Base-by-base conservation (phyloP, 2,113 vertebrate species). In the Brachyhypopomus occidentalis region DNA sequence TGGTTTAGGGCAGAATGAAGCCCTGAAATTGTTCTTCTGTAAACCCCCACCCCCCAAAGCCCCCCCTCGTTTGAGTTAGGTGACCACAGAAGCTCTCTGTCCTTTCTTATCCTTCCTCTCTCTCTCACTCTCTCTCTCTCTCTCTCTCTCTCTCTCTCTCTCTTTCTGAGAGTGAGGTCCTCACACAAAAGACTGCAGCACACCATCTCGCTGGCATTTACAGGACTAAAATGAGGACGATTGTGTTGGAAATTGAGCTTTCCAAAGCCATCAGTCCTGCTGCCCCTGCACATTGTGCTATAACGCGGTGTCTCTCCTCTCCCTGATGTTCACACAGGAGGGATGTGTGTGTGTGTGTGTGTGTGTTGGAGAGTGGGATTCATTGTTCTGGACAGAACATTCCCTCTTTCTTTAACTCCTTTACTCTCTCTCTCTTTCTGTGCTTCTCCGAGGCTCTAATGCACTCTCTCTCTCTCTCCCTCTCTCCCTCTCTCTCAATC, bases 161-260 rank as follows among this genome's bases (percentile, higher is more conserved):
- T 88, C 88, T 91, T 86, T 87, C 86, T 88, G 88, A 89, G 90
- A 90, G 89, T 87, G 90, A 90, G 91, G 90, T 91, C 72, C 76
- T 64, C 83, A 84, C 84, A 93, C 93, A 92, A 92, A 86, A 90
- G 90, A 83, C 41, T 85, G 64, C 72, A 84, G 91, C 88, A 88
- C 88, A 91, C 89, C 91, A 89, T 93, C 90, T 92, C 87, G 85
- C 85, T 92, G 93, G 91, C 91, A 92, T 93, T 94, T 93, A 91
- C 90, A 89, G 87, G 87, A 87, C 87, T 88, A 92, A 91, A 93
- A 93, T 92, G 90, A 90, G 83, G 89, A 88, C 88, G 91, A 94
- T 92, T 93, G 92, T 93, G 91, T 92, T 92, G 92, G 91, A 93
- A 94, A 93, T 93, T 92, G 92, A 94, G 92, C 92, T 93, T 89